A percentile compares a stretch with the other conserved stretches of the same genome.
Conservation (phyloP, 53 echinoderm and acorn worm genomes). For the Holothuria leucospilota region DNA sequence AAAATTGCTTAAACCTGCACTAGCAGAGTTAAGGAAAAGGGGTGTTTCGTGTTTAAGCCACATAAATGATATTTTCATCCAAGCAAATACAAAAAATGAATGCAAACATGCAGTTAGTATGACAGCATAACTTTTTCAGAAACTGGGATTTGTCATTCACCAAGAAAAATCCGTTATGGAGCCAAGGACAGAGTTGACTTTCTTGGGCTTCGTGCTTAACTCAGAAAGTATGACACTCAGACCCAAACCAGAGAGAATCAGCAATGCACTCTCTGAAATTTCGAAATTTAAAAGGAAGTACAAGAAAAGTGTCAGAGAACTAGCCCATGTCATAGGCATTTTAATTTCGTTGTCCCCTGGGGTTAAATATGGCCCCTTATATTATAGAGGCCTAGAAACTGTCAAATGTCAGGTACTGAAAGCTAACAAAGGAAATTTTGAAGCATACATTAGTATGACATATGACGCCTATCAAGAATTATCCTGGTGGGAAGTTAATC, state of each 20-base stretch:
- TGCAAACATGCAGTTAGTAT: constrained; percentile 14
- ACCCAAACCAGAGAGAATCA: constrained; percentile 31
- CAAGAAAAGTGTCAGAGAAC: constrained; percentile 1
- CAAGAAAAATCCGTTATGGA: no score
- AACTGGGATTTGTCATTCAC: constrained; percentile 31
- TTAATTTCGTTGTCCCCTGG: no score
- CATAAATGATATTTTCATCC: not conserved
- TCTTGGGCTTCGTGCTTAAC: constrained; percentile 34
- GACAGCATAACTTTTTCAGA: not conserved
- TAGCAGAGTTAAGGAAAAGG: constrained; percentile 34
- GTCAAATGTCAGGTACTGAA: no score
- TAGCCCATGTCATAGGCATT: constrained; percentile 38
- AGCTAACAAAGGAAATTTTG: not conserved
- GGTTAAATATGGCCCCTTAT: no score
- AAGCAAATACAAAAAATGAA: no score
- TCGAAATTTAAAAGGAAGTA: not conserved
- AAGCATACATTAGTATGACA: constrained; percentile 4
- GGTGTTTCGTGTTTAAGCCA: no score
- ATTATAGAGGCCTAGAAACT: no score
- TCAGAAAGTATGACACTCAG: constrained; percentile 5
- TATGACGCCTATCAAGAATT: constrained; percentile 2
- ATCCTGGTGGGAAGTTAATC: constrained; percentile 37
- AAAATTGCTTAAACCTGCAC: no score
- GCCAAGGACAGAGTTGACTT: constrained; percentile 15
- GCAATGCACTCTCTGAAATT: no score